Conservation (phyloP, 1,140 invertebrate genomes). For the Bombus balteatus region DNA sequence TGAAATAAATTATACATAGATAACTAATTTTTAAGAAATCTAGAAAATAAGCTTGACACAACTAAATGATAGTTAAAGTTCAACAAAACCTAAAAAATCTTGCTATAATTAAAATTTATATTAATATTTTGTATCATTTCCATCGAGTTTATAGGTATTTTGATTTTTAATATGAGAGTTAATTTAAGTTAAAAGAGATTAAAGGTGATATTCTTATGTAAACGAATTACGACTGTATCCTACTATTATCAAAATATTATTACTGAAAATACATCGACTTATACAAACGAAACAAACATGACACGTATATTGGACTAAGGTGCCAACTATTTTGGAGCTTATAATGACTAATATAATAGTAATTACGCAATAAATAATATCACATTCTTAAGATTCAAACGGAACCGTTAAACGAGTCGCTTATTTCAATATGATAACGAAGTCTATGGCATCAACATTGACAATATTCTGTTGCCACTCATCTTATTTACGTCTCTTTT, state of each 20-base stretch:
- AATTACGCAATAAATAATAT: constrained; percentile 54
- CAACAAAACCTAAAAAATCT: too few species aligned
- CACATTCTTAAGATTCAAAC: constrained; percentile 35
- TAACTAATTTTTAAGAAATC: too few species aligned
- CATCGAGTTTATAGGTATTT: neutral
- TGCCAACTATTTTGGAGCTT: neutral
- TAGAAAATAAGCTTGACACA: too few species aligned
- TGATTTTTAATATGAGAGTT: neutral
- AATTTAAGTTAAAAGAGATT: neutral
- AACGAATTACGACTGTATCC: neutral
- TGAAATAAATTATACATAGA: too few species aligned
- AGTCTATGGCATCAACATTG: neutral
- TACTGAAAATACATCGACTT: constrained; percentile 34
- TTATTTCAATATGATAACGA: constrained; percentile 9
- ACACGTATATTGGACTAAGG: neutral
- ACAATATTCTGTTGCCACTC: neutral
- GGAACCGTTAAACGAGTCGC: neutral
- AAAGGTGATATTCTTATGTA: neutral
- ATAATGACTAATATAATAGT: constrained; percentile 16
- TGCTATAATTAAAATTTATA: too few species aligned
- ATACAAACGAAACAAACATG: constrained; percentile 30
- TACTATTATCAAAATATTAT: constrained; percentile 58
- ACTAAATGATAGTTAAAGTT: too few species aligned
- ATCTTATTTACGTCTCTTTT: neutral
- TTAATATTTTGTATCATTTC: too few species aligned